phyloP scores from a whole-genome alignment of 2,113 vertebrate genomes.

The Mobula birostris region DNA sequence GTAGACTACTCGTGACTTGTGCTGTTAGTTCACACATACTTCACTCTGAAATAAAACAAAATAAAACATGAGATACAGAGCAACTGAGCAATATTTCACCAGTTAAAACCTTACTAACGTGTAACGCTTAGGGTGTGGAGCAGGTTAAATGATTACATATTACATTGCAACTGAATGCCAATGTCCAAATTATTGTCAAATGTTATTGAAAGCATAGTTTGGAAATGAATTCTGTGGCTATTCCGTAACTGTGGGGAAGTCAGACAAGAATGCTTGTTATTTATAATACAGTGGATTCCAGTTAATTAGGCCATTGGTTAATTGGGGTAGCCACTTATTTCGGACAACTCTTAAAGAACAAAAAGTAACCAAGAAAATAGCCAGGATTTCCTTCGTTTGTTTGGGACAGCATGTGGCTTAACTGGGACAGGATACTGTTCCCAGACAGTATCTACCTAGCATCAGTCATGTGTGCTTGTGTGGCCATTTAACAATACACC shows the following conservation, averaged over 20 bases:
- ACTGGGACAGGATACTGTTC: too few species aligned
- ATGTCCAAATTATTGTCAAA: background rate
- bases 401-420: too few species aligned
- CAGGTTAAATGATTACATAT: background rate
- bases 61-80: background rate
- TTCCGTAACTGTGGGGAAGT: background rate
- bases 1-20: slow-evolving; percentile 81
- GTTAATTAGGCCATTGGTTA: too few species aligned
- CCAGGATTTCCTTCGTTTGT: too few species aligned
- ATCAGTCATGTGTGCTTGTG: too few species aligned
- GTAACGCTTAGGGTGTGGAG: background rate
- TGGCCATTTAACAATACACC: too few species aligned
- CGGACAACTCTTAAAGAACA: too few species aligned
- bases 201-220: background rate
- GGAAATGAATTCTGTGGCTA: background rate
- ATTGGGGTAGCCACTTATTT: too few species aligned
- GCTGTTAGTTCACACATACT: slow-evolving; percentile 79
- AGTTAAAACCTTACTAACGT: background rate
- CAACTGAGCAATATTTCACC: background rate
- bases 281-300: background rate
- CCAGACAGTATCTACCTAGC: too few species aligned
- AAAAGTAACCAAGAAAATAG: too few species aligned
- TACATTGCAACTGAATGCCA: background rate
- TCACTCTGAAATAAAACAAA: slow-evolving; percentile 51
- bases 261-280: background rate